Percentiles rank a stretch among this genome's conserved stretches.
These are phyloP conservation scores for Hypanus sabinus DNA, from an alignment of 2,113 vertebrate genomes.

Conservation along the genomic window DNA sequence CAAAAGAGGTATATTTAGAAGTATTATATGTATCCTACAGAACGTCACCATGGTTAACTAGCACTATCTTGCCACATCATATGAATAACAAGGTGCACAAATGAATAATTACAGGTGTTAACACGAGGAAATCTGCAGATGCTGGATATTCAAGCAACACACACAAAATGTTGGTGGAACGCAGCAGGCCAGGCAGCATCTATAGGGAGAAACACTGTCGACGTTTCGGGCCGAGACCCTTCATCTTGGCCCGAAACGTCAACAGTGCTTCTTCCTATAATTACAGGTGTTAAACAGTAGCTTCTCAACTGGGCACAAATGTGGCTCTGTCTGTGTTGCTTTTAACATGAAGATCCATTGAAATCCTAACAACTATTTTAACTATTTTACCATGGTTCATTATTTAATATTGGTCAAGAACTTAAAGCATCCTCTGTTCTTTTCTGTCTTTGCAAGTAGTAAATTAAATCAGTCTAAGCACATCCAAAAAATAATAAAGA, in stretches of 20 bases:
- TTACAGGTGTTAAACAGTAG: not conserved
- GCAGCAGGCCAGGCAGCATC: too few relatives aligned
- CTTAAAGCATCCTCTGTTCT: not conserved
- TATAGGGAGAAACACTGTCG: too few relatives aligned
- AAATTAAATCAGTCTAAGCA: not conserved
- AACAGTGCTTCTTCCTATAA: too few relatives aligned
- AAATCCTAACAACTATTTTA: not conserved
- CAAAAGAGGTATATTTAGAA: too few relatives aligned
- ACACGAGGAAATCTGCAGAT: too few relatives aligned
- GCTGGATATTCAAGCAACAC: too few relatives aligned
- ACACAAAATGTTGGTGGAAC: too few relatives aligned
- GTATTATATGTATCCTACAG: too few relatives aligned
- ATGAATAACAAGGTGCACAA: not conserved
- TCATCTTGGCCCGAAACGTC: too few relatives aligned
- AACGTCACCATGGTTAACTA: too few relatives aligned
- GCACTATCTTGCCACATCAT: too few relatives aligned
- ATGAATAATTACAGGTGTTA: not conserved
- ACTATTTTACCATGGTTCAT: not conserved
- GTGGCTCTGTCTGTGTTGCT: not conserved
- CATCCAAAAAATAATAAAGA: not conserved
- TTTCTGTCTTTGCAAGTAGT: not conserved
- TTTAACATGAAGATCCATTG: not conserved
- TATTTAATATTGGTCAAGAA: not conserved
- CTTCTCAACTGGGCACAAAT: not conserved
- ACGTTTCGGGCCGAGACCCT: too few relatives aligned